Base-by-base conservation (phyloP, 2,113 vertebrate genomes). In the Columbina picui region DNA sequence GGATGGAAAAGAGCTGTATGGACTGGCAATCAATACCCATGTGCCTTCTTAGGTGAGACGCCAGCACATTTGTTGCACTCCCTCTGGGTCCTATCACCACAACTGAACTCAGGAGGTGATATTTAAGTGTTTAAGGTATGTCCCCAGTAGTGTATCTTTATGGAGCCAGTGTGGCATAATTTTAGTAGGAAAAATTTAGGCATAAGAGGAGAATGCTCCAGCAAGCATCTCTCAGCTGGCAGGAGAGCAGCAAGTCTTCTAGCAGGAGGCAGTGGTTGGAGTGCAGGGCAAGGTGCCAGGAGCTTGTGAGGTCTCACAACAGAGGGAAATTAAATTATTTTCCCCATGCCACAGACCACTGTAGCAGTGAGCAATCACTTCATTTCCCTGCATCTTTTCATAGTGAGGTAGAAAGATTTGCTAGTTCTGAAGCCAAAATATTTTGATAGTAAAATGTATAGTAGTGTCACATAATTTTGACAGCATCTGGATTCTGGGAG, bases 381-480 rank as follows among this genome's bases (percentile, higher is more conserved):
- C 12, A 20, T 73, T 90, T 90, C 47, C 47, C 86, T 92, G 75
- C 4, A 1, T 74, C 76, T 90, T 92, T 32, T 84, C 90, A 90
- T 2, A 50, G 55, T 0, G 0, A 93, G 41, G 91, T 73, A 77
- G 68, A 88, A 94, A 92, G 68, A 60, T 78, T 59, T 89, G 79
- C 52, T 90, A 8, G 47, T 83, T 90, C 60, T 88, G 73, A 75
- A 89, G 94, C 80, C 94, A 96, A 92, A 94, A 92, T 93, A 94
- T 90, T 95, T 93, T 93, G 82, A 70, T 89, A 87, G 59, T 67
- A 95, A 85, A 96, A 94, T n/a, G 21, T 65, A 67, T 91, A 29
- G 41, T 47, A 68, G 89, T 96, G 91, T 94, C 90, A 90, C 83
- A 84, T 80, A 88, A 84, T 95, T 97, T 84, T 86, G 80, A 92